Conservation (phyloP, 1,140 invertebrate genomes). For the Aethina tumida region DNA sequence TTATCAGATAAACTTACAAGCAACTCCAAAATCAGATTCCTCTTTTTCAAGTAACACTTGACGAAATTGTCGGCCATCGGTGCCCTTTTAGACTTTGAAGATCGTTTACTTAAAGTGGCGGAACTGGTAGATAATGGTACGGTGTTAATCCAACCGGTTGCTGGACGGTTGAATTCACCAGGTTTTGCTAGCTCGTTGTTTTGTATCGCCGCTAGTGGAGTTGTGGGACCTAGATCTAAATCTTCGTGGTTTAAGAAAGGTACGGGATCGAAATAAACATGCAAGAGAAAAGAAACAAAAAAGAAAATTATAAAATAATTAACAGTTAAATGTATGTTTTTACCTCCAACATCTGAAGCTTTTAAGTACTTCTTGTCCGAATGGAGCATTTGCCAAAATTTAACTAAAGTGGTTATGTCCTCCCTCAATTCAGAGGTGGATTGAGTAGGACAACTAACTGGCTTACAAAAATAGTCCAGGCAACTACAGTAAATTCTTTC, state of each 20-base stretch:
- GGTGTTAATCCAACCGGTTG: constrained; percentile 83
- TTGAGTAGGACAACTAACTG: constrained; percentile 76
- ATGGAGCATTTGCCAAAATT: constrained; percentile 94
- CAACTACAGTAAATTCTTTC: constrained; percentile 91
- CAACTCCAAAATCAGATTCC: constrained; percentile 88
- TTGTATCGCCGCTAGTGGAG: constrained; percentile 34
- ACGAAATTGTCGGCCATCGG: constrained; percentile 68
- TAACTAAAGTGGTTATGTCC: constrained; percentile 82
- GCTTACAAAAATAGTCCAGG: constrained; percentile 90
- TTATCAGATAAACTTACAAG: too few relatives aligned
- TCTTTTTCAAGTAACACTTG: constrained; percentile 90
- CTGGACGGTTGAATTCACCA: constrained; percentile 50
- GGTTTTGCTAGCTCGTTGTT: constrained; percentile 42
- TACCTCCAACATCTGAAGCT: constrained; percentile 55
- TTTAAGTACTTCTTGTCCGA: constrained; percentile 95
- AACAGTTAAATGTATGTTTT: constrained; percentile 6
- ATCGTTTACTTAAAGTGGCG: constrained; percentile 69
- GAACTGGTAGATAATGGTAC: constrained; percentile 61
- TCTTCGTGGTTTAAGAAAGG: constrained; percentile 13
- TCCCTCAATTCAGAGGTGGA: constrained; percentile 65
- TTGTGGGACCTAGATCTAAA: constrained; percentile 27
- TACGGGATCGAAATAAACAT: constrained; percentile 1
- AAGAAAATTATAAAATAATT: constrained; percentile 4
- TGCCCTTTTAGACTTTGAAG: constrained; percentile 58
- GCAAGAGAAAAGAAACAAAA: neutral